Evolutionary conservation across 1,140 invertebrate species (phyloP), one percentile per base, ranked within the genome.

Genomic region (Drepana arcuata): DNA sequence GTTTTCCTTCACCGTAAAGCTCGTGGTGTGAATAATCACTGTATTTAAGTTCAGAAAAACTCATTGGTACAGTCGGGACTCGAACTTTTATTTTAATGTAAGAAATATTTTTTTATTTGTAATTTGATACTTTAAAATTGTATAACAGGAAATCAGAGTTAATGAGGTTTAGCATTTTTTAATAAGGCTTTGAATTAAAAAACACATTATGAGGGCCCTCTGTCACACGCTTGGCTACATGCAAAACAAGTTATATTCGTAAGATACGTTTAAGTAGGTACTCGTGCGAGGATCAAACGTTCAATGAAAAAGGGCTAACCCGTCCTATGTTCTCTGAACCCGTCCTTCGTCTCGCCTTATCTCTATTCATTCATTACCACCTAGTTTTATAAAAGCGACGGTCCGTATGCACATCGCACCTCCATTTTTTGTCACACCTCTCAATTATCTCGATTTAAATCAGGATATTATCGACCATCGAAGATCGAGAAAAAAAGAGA

Each of bases 391-490:
- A 61, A 70, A 56, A 78, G 56, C 73, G 71, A 81, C 71, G 72
- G 64, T 34, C 64, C 77, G 68, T 68, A 66, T 72, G 75, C 70
- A 63, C 55, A 77, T 77, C 64, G 68, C 66, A 65, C 73, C 70
- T 78, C 68, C 48, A 78, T 78, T 78, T 81, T 81, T 77, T 81
- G 73, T 81, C 71, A 75, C 77, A 71, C 64, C 65, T 70, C 71
- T 81, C 77, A 81, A 81, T 81, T 81, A 81, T 78, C 69, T 67
- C 58, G 63, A 70, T 81, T 73, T 78, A 77, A 77, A 78, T 81
- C 66, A 49, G 34, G 77, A 81, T 81, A 78, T 69, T 68, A 72
- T 72, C 73, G 45, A 63, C 49, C 56, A 61, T 62, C n/a, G n/a
- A n/a, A n/a, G n/a, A n/a, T n/a, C n/a, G n/a, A n/a, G n/a, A n/a